Evolutionary conservation across 2,113 vertebrate species (phyloP).

Genomic region (Odontesthes bonariensis): DNA sequence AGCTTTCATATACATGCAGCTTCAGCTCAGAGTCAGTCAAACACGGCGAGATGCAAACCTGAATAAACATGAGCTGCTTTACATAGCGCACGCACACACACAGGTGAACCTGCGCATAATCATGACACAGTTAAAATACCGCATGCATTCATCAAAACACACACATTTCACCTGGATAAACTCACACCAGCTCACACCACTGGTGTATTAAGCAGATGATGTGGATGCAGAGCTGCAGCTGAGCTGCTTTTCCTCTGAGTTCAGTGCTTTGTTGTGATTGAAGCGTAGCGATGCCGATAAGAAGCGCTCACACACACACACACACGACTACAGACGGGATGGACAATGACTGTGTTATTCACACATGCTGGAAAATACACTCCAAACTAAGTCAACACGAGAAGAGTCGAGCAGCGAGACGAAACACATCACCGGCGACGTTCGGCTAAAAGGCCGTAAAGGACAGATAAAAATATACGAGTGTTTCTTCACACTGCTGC

Average conservation of each 20-base stretch:
- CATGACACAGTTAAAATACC: conserved; percentile 4
- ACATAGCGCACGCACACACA: not conserved
- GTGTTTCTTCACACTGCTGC: conserved; percentile 6
- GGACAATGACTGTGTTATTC: not conserved
- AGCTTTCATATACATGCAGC: conserved; percentile 1
- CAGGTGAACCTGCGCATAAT: conserved; percentile 30
- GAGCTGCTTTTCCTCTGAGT: not conserved
- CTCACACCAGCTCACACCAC: not conserved
- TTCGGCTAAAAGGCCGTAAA: conserved; percentile 18
- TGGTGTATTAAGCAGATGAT: conserved; percentile 23
- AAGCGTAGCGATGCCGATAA: conserved; percentile 42
- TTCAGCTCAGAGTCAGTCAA: conserved; percentile 35
- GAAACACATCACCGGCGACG: conserved; percentile 8
- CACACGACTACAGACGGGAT: not conserved
- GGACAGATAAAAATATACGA: conserved; percentile 28
- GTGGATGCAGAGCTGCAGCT: not conserved
- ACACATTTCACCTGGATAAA: conserved; percentile 13
- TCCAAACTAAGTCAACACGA: not conserved
- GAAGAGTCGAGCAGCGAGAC: conserved; percentile 15
- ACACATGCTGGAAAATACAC: not conserved
- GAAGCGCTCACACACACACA: conserved; percentile 16
- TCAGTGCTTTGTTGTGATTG: not conserved
- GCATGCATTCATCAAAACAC: not conserved
- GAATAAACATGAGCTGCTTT: conserved; percentile 56
- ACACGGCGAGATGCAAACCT: conserved; percentile 24